Conservation (phyloP, 2,113 vertebrate genomes). For the Papio anubis region DNA sequence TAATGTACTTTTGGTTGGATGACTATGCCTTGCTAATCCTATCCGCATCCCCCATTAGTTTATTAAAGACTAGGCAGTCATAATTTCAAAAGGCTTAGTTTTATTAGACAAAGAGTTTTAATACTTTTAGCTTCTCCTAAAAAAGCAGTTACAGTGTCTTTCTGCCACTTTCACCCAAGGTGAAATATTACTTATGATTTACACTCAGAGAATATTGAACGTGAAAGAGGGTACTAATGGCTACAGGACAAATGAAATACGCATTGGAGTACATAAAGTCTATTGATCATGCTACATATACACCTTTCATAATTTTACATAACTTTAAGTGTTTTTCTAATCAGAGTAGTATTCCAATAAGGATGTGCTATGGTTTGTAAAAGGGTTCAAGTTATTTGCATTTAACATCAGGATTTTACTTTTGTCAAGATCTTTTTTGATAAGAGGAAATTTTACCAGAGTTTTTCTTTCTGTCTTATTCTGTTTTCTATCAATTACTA, state of each 20-base stretch:
- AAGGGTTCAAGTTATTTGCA: no score
- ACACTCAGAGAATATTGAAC: background rate
- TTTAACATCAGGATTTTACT: no score
- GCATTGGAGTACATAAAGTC: background rate
- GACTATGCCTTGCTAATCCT: background rate
- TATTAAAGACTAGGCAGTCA: background rate
- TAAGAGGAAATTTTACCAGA: no score
- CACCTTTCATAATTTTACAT: background rate
- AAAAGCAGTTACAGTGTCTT: background rate
- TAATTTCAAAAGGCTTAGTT: background rate
- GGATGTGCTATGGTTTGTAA: no score
- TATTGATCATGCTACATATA: background rate
- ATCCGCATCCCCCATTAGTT: background rate
- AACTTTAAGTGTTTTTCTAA: no score
- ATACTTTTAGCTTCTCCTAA: background rate
- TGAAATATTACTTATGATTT: background rate
- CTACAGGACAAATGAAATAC: background rate
- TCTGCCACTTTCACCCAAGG: no score
- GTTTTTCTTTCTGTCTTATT: no score
- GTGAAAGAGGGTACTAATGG: background rate
- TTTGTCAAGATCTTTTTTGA: no score
- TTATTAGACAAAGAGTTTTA: background rate
- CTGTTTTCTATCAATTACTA: no score
- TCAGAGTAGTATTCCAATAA: no score
- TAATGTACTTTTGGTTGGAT: background rate